Conservation (phyloP, 2,888 invertebrate genomes). For the Chrysina gloriosa region DNA sequence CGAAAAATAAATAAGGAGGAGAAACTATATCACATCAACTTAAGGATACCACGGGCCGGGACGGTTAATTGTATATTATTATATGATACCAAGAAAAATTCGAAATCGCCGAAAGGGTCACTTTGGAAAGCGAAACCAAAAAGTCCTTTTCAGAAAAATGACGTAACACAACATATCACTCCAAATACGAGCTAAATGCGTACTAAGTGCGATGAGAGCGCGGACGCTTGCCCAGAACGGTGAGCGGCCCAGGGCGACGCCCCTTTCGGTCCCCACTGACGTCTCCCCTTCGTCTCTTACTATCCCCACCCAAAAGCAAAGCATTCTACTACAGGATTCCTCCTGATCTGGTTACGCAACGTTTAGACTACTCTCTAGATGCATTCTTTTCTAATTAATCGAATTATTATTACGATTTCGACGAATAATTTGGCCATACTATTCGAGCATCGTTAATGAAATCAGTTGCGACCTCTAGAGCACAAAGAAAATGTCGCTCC, state of each 20-base stretch:
- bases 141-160: conserved; percentile 65
- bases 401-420: conserved; percentile 34
- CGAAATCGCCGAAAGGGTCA: conserved; percentile 64
- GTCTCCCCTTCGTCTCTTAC: conserved; percentile 53
- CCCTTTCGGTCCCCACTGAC: conserved; percentile 59
- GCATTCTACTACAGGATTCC: conserved; percentile 34
- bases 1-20: conserved; percentile 27
- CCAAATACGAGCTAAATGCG: conserved; percentile 66
- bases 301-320: conserved; percentile 41
- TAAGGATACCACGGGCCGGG: conserved; percentile 39
- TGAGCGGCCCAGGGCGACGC: conserved; percentile 65
- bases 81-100: conserved; percentile 45
- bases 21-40: conserved; percentile 51
- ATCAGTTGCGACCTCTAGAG: background rate
- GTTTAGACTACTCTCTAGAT: conserved; percentile 42
- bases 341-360: conserved; percentile 50
- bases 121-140: conserved; percentile 66
- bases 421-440: conserved; percentile 23
- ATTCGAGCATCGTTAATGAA: conserved; percentile 31
- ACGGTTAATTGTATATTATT: conserved; percentile 23
- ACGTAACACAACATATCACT: conserved; percentile 67
- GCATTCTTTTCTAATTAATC: conserved; percentile 42
- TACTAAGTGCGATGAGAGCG: conserved; percentile 62
- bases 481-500: background rate
- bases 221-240: conserved; percentile 64